Evolutionary conservation across 2,113 vertebrate species (phyloP).

Genomic region (Platichthys stellatus): DNA sequence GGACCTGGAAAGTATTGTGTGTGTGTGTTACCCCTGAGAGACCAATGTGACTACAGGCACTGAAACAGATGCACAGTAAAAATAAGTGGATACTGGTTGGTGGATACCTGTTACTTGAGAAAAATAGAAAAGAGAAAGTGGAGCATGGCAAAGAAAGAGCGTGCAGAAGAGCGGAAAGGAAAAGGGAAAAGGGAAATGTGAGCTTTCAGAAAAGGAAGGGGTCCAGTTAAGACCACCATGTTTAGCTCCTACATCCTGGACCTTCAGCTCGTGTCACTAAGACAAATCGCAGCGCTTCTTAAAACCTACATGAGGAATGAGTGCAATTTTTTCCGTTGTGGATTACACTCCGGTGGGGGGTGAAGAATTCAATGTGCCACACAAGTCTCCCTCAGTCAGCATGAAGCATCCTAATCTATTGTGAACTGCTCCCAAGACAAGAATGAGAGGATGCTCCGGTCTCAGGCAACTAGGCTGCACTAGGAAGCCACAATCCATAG

Average conservation of each 20-base stretch:
- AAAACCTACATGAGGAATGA: constrained; percentile 14
- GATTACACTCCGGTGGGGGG: not conserved
- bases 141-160: not conserved
- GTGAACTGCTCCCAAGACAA: constrained; percentile 7
- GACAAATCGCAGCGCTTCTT: constrained; percentile 42
- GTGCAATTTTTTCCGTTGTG: constrained; percentile 39
- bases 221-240: too few relatives aligned
- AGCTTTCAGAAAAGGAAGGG: too few relatives aligned
- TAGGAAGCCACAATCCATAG: not conserved
- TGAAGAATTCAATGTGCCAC: constrained; percentile 14
- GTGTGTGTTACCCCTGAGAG: not conserved
- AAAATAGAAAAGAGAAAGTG: not conserved
- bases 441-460: not conserved
- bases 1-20: not conserved
- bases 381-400: constrained; percentile 9
- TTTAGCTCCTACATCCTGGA: not conserved
- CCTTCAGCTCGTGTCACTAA: not conserved
- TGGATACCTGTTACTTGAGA: too few relatives aligned
- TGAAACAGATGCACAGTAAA: constrained; percentile 6
- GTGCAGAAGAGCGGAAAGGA: not conserved
- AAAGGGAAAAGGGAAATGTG: not conserved
- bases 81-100: not conserved
- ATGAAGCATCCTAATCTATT: constrained; percentile 6
- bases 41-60: not conserved
- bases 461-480: not conserved